These are phyloP conservation scores for Melanotaenia maccullochi DNA, from an alignment of 2,797 vertebrate genomes.

Conservation along the genomic window DNA sequence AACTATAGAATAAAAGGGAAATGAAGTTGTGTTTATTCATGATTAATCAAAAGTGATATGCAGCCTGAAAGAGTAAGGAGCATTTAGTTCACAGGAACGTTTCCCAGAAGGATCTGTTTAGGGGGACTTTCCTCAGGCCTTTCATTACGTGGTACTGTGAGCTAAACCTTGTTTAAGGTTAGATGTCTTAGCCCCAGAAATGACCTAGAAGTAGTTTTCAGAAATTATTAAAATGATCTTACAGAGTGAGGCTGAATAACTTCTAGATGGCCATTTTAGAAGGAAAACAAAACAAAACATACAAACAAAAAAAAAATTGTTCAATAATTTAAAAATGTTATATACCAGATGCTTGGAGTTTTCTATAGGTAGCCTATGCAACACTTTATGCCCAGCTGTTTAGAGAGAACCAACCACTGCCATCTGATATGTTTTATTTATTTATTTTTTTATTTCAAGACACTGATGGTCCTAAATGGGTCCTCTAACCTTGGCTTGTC, in stretches of 20 bases:
- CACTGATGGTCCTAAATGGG: conserved; percentile 57
- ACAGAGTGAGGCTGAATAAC: neutral
- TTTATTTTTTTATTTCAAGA: conserved; percentile 64
- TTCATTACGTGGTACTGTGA: neutral
- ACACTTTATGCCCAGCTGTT: conserved; percentile 17
- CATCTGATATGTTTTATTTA: conserved; percentile 45
- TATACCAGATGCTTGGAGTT: neutral
- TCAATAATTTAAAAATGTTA: neutral
- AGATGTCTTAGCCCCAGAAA: neutral
- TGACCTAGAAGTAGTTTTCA: neutral
- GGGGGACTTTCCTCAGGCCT: neutral
- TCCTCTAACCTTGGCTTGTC: conserved; percentile 66
- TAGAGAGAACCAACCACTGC: conserved; percentile 25
- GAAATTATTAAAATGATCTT: neutral
- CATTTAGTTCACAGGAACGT: neutral
- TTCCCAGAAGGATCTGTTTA: neutral
- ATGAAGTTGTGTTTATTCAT: neutral
- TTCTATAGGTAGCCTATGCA: neutral
- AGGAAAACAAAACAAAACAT: neutral
- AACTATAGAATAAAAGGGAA: neutral
- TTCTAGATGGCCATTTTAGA: neutral
- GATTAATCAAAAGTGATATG: neutral
- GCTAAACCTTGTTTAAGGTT: neutral
- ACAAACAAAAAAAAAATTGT: neutral
- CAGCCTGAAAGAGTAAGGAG: neutral